These are phyloP conservation scores for Alauda arvensis DNA, from an alignment of 2,797 vertebrate genomes.

Conservation along the genomic window DNA sequence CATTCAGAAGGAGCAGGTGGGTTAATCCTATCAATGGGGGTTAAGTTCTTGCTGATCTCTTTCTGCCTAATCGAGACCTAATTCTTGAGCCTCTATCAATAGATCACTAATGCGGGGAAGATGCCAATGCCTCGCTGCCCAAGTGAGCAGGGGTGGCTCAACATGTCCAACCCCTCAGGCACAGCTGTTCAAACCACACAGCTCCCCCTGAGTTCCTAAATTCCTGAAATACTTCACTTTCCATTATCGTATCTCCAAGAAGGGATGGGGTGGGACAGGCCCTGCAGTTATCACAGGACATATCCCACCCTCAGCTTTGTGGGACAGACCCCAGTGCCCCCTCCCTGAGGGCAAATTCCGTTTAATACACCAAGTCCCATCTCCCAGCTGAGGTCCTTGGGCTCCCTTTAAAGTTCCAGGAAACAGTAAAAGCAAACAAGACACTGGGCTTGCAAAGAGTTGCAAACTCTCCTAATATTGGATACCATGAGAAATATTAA, in stretches of 20 bases:
- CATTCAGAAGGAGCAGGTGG: background rate
- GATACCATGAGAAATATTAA: background rate
- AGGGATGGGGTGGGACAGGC: background rate
- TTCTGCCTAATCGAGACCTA: slow-evolving; percentile 73
- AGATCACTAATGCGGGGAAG: background rate
- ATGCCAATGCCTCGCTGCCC: fast-evolving
- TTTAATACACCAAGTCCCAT: background rate
- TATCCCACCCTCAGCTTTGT: background rate
- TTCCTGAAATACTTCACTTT: background rate
- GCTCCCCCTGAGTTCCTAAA: background rate
- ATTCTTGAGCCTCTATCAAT: slow-evolving; percentile 46
- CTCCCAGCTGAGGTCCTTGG: background rate
- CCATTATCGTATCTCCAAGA: background rate
- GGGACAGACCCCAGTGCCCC: background rate
- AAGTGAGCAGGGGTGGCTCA: background rate
- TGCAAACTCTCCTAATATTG: background rate
- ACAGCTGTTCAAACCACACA: fast-evolving
- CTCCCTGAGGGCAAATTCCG: background rate
- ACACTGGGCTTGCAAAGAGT: background rate
- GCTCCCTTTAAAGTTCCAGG: background rate
- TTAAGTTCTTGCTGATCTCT: slow-evolving; percentile 17
- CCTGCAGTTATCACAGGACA: background rate
- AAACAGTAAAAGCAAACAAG: background rate
- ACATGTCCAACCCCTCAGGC: fast-evolving
- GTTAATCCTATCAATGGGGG: slow-evolving; percentile 25